A percentile compares a stretch with the other conserved stretches of the same genome.
These are phyloP conservation scores for Syndactyla subalaris DNA, from an alignment of 2,797 vertebrate genomes.

Conservation along the genomic window DNA sequence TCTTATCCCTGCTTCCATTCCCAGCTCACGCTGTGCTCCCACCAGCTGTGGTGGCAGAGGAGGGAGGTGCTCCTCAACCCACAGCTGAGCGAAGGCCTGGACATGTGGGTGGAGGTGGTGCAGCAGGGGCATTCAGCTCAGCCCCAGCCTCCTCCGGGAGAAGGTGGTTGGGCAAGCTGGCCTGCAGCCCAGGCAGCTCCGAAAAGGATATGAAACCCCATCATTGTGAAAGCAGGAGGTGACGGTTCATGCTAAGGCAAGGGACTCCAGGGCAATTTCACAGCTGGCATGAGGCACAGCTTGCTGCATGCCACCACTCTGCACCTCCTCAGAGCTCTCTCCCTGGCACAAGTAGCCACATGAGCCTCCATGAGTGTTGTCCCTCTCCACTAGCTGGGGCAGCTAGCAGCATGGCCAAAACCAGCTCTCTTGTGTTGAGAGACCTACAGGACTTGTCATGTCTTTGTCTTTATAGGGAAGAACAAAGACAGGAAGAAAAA, in stretches of 20 bases:
- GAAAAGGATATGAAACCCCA: neutral
- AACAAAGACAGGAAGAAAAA: constrained; percentile 3
- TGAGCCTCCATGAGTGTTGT: fast-evolving
- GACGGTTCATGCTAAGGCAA: neutral
- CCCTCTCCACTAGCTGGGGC: neutral
- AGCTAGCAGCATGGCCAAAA: neutral
- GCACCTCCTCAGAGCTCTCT: neutral
- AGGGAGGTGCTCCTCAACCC: neutral
- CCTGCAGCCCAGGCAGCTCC: neutral
- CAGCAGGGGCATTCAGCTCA: neutral
- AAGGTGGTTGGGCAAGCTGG: neutral
- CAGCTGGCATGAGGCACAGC: neutral
- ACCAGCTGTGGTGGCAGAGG: fast-evolving
- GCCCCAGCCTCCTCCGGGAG: neutral
- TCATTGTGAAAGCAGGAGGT: constrained; percentile 13
- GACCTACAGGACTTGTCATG: neutral
- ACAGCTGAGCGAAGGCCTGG: neutral
- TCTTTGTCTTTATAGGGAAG: neutral
- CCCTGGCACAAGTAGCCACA: fast-evolving
- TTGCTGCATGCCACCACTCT: neutral
- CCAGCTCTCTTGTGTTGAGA: neutral
- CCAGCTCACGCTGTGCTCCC: neutral
- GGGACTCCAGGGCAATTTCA: neutral
- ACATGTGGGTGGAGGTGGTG: fast-evolving
- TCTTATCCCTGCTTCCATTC: neutral